These are phyloP conservation scores for Brachyalestes nurse DNA, from an alignment of 2,797 vertebrate genomes.

Conservation along the genomic window DNA sequence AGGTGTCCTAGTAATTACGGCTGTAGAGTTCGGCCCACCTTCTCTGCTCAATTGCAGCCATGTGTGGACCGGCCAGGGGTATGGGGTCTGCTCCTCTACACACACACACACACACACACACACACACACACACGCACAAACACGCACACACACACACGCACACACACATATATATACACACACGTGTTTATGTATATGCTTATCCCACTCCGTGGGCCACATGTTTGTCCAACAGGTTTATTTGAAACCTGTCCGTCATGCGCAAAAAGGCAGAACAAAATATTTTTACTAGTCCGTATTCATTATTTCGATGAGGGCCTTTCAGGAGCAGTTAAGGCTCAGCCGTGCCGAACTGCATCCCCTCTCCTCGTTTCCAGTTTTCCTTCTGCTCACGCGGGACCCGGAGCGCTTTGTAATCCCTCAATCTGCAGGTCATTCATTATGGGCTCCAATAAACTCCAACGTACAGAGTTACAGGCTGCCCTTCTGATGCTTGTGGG, in stretches of 20 bases:
- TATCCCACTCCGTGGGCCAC: conserved; percentile 10
- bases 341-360: too few species aligned
- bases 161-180: conserved; percentile 4
- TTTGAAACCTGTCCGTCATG: conserved; percentile 21
- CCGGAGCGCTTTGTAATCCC: conserved; percentile 16
- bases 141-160: conserved; percentile 41
- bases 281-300: conserved; percentile 7
- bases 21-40: conserved; percentile 70
- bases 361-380: neutral
- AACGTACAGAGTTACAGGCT: conserved; percentile 47
- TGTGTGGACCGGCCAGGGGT: conserved; percentile 69
- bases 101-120: conserved; percentile 17
- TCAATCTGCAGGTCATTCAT: conserved; percentile 56
- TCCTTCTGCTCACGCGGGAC: too few species aligned
- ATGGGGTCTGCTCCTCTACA: conserved; percentile 68
- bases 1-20: conserved; percentile 79
- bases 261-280: conserved; percentile 12
- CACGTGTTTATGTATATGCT: conserved; percentile 4
- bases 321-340: neutral
- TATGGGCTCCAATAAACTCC: conserved; percentile 51
- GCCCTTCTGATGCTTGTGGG: conserved; percentile 46
- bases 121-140: conserved; percentile 6
- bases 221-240: conserved; percentile 22
- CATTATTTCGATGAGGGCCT: neutral
- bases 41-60: conserved; percentile 79